Base-by-base conservation (phyloP, 2,888 invertebrate species). In the Himalopsyche tibetana region DNA sequence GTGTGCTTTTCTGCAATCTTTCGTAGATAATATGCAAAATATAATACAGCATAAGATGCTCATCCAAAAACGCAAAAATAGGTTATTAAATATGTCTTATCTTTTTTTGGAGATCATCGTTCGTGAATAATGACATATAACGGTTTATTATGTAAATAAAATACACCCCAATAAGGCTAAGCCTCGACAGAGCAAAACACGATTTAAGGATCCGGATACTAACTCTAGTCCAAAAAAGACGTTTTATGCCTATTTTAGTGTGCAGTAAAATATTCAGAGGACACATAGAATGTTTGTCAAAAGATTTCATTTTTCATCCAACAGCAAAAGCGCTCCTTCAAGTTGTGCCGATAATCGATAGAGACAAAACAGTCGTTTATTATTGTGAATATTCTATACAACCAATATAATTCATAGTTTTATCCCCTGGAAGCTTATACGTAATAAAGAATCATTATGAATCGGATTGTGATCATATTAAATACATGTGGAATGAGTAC, bases 91-190 rank as follows among this genome's bases (percentile, higher is more conserved):
- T 63, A 19, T 19, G n/a, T 63, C 63, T 63, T 28, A 63, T 19
- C 28, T 63, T 11, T n/a, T 63, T 63, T 63, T 63, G 63, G 63
- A 63, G 63, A n/a, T 63, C 63, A 63, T 63, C 63, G 63, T 63
- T 63, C 28, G 63, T 63, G 63, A 63, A 63, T 19, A 63, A 63
- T 63, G 63, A 28, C 63, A 63, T 19, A 63, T 63, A 63, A 63
- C 63, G 63, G 82, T 56, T 83, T 83, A 83, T 83, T 83, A 83
- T 83, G 82, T 69, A 83, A 83, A 83, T 83, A 83, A 83, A 83
- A 56, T 63, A 63, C 63, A 63, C 69, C 56, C 45, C 82, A 63
- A 63, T 63, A 63, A 63, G 63, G 63, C 63, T 63, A 63, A 63
- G 63, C 63, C 63, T 19, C 63, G 63, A 63, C 63, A 63, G 63